Conservation (phyloP, 2,797 vertebrate genomes). For the Sebastes elongatus region DNA sequence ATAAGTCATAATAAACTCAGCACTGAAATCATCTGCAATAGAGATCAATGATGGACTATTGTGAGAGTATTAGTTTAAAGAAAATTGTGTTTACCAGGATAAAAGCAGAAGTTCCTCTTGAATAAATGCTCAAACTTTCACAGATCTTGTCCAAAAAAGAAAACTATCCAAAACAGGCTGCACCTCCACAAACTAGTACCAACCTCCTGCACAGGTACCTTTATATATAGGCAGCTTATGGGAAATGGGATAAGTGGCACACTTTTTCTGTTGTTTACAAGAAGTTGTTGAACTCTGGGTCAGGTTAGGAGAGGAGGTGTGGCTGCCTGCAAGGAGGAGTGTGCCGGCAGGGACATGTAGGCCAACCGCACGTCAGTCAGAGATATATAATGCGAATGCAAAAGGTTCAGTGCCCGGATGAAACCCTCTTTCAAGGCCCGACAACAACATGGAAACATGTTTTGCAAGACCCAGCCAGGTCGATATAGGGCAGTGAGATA, state of each 20-base stretch:
- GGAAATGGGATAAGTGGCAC: conserved; percentile 56
- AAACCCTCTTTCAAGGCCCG: conserved; percentile 13
- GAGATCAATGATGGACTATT: background rate
- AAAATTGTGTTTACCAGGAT: conserved; percentile 22
- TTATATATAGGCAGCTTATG: conserved; percentile 36
- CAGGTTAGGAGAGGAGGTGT: conserved; percentile 30
- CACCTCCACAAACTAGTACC: background rate
- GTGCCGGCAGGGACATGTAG: background rate
- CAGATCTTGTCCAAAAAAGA: background rate
- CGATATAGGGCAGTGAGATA: background rate
- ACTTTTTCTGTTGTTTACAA: conserved; percentile 18
- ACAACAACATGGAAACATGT: conserved; percentile 56
- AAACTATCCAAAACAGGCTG: background rate
- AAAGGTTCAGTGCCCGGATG: conserved; percentile 43
- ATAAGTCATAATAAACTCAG: too few relatives aligned
- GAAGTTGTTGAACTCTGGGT: conserved; percentile 43
- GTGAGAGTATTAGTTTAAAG: background rate
- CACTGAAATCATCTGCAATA: background rate
- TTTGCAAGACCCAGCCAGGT: conserved; percentile 37
- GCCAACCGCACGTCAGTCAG: conserved; percentile 27
- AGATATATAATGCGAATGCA: conserved; percentile 34
- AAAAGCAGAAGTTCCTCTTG: background rate
- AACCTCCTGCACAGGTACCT: background rate
- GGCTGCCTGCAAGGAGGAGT: conserved; percentile 14
- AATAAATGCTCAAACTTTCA: background rate